Evolutionary conservation across 1,140 invertebrate species (phyloP), one percentile per base, ranked within the genome.

Genomic region (Temnothorax longispinosus): DNA sequence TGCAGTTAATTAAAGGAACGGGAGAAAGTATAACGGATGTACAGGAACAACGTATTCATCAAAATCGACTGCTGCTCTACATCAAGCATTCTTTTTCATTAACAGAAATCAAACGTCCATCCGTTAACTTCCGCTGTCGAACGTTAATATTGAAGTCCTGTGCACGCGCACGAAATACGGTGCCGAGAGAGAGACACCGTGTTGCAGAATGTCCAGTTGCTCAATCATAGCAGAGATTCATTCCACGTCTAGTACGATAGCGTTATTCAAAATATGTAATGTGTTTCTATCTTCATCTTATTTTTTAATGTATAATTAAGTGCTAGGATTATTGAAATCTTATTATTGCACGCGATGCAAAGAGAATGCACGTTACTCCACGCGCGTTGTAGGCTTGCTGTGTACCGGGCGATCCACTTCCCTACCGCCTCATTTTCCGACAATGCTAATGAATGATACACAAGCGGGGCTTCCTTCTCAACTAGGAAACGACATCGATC

Each of bases 211-310:
- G 41, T 84, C 35, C 67, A 72, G 27, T 82, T 58, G 67, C 21
- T 74, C 54, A n/a, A 58, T 60, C 21, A 21, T 2, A 32, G 8
- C 7, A 62, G 32, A 75, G 18, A 75, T 84, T 74, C 54, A 84
- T 84, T 27, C 7, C 80, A 35, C 32, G 18, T 60, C 80, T 84
- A 84, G n/a, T 82, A 82, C 21, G 50, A 27, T 71, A 81, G 80
- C 41, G 27, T 75, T 84, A 84, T 84, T 74, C 80, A 84, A 84
- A 84, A 84, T 84, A 84, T 75, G 80, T 74, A 74, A 60, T 62
- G 69, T 60, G 65, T 54, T 27, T 75, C 21, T 74, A 32, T 47
- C 56, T 6, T 54, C 38, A 50, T 38, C 69, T 56, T 84, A 84
- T 84, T 84, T 84, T 84, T 71, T 44, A 71, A 50, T 69, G 65